Conservation (phyloP, 1,140 invertebrate species). For the Drosophila tani region DNA sequence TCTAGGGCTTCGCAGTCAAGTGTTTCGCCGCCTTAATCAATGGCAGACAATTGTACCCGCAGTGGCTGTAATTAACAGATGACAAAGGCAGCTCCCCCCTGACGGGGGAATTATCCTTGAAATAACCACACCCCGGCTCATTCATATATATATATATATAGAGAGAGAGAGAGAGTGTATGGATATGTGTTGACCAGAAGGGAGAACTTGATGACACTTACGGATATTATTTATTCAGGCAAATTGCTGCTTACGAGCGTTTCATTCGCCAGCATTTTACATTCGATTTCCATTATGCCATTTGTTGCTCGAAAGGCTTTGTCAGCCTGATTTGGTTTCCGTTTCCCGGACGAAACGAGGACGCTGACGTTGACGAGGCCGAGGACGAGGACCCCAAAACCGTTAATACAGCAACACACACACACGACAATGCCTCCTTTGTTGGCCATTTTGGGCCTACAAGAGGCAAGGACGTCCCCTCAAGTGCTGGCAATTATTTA, state of each 20-base stretch:
- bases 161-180: neutral
- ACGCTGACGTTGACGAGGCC: neutral
- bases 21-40: slow-evolving; percentile 34
- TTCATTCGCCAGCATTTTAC: slow-evolving; percentile 48
- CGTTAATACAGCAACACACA: slow-evolving; percentile 41
- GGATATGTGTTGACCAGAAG: slow-evolving; percentile 26
- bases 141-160: neutral
- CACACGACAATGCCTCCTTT: slow-evolving; percentile 35
- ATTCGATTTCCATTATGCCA: slow-evolving; percentile 62
- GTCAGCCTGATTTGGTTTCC: slow-evolving; percentile 58
- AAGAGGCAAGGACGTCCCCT: slow-evolving; percentile 29
- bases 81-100: slow-evolving; percentile 13
- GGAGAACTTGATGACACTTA: slow-evolving; percentile 46
- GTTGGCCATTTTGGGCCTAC: slow-evolving; percentile 49
- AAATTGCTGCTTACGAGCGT: slow-evolving; percentile 58
- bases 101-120: slow-evolving; percentile 21
- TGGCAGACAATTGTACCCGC: slow-evolving; percentile 37
- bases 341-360: slow-evolving; percentile 34
- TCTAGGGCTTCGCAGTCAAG: slow-evolving; percentile 19
- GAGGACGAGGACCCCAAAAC: slow-evolving; percentile 30
- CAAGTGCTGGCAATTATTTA: slow-evolving; percentile 53
- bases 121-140: slow-evolving; percentile 16
- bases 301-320: slow-evolving; percentile 53
- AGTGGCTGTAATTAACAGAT: slow-evolving; percentile 47
- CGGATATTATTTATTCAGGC: slow-evolving; percentile 57